Evolutionary conservation across 2,888 invertebrate species (phyloP), one percentile per base, ranked within the genome.

Genomic region (Cryptocheilus praepositus): DNA sequence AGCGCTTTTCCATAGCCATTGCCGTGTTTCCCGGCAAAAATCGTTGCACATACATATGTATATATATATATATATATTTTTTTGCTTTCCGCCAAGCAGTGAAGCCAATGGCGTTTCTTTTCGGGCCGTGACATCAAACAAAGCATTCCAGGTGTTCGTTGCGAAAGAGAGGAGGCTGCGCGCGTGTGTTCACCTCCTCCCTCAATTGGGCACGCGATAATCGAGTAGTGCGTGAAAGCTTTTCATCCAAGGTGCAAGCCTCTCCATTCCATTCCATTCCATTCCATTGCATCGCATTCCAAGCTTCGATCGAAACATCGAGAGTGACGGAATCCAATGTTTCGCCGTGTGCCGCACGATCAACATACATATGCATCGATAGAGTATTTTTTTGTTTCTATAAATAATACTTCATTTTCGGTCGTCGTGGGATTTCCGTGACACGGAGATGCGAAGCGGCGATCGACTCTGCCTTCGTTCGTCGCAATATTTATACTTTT

Each of bases 221-320:
- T 68, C 21, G 74, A 70, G 63, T 66, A 64, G 68, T 73, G 76
- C 71, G 73, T 68, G 66, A 77, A 78, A 78, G 78, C 79, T 68
- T 75, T 70, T 75, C 51, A 64, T 69, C 70, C 74, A 76, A 71
- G 60, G 76, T 77, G 77, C 70, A 76, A 74, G 71, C 64, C 63
- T 69, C 72, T 68, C 64, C 74, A 71, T 78, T 78, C 68, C 78
- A 64, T 78, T 69, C 53, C 74, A 75, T 76, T 76, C 70, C 74
- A 75, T 75, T 66, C 57, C 74, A 68, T 69, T 64, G 65, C 76
- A 79, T 69, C 70, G 69, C 79, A 79, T 79, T 79, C 77, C 79
- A 79, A 79, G 79, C 79, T 79, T 57, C 69, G 71, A 73, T 74
- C 70, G 67, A 73, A 73, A 72, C 73, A 61, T 52, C 63, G 61